Conservation (phyloP, 2,113 vertebrate genomes). For the Menura novaehollandiae region DNA sequence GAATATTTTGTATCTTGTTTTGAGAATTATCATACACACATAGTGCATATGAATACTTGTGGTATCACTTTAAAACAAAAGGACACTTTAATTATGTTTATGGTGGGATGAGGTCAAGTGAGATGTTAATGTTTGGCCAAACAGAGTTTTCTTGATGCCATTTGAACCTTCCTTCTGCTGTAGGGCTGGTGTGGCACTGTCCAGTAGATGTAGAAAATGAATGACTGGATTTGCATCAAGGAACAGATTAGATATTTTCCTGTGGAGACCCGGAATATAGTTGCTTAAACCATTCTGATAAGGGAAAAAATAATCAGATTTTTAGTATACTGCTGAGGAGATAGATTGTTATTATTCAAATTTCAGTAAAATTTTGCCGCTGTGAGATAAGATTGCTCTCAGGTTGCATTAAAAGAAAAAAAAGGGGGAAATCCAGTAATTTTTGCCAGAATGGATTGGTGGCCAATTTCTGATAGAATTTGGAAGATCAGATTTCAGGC, state of each 20-base stretch:
- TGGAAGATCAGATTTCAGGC: neutral
- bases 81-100: neutral
- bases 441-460: neutral
- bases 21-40: neutral
- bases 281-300: neutral
- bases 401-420: neutral
- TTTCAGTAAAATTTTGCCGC: neutral
- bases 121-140: neutral
- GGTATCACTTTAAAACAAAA: neutral
- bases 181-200: neutral
- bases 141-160: neutral
- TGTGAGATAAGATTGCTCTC: neutral
- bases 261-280: neutral
- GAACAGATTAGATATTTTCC: neutral
- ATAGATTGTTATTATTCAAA: neutral
- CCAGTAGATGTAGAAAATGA: neutral
- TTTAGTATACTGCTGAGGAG: neutral
- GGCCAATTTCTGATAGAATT: neutral
- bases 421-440: rapidly evolving
- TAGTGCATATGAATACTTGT: neutral
- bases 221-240: neutral
- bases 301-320: neutral
- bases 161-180: neutral
- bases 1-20: neutral
- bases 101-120: neutral